Conservation (phyloP, 2,888 invertebrate species). For the Macrophya alboannulata region DNA sequence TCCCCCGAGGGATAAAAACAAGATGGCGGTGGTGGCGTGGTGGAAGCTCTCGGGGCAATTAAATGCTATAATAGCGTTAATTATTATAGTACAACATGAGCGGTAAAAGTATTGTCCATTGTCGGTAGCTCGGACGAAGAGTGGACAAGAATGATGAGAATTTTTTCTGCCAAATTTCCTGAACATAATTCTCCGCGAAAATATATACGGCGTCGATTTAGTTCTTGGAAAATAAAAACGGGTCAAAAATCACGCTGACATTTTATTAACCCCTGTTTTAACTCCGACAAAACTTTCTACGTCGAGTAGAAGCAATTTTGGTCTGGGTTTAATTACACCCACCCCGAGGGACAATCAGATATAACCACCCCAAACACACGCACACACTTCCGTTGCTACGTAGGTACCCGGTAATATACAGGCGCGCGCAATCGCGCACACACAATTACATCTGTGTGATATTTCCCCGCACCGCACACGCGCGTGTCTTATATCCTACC, state of each 20-base stretch:
- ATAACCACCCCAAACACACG: constrained; percentile 67
- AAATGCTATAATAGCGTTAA: constrained; percentile 75
- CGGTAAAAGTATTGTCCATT: constrained; percentile 68
- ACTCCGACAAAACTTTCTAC: constrained; percentile 64
- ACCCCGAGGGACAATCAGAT: constrained; percentile 72
- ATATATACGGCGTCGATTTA: neutral
- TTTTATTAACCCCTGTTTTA: constrained; percentile 7
- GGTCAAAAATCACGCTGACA: neutral
- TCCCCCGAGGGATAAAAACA: constrained; percentile 66
- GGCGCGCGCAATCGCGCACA: constrained; percentile 13
- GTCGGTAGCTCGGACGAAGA: neutral
- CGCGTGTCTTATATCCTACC: constrained; percentile 9
- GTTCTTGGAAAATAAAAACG: neutral
- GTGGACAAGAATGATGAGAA: neutral
- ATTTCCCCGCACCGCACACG: constrained; percentile 30
- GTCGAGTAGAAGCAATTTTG: constrained; percentile 68
- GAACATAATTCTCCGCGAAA: neutral
- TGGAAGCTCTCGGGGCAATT: constrained; percentile 70
- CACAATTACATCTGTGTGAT: neutral
- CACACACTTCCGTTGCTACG: constrained; percentile 58
- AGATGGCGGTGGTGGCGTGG: constrained; percentile 69
- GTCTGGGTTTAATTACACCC: constrained; percentile 74
- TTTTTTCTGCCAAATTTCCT: constrained; percentile 1
- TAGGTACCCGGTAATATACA: neutral
- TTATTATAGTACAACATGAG: constrained; percentile 68